phyloP scores from a whole-genome alignment of 2,797 vertebrate species.

The Euphonia xanthogaster region DNA sequence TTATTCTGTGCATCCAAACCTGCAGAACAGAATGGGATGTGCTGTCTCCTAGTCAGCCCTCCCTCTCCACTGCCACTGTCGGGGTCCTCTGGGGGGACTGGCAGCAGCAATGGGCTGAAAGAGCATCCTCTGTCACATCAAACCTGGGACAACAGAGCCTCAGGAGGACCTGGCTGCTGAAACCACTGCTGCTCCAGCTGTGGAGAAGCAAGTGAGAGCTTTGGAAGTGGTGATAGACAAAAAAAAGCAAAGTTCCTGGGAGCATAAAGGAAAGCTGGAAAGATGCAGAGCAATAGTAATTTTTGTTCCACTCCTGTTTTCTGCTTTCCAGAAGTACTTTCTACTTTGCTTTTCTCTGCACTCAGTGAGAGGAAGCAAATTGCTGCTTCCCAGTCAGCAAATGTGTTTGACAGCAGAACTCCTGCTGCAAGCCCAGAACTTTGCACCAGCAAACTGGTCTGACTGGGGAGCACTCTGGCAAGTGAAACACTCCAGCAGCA shows the following conservation, averaged over 20 bases:
- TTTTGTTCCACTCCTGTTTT: not conserved
- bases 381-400: not conserved
- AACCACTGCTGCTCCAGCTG: not conserved
- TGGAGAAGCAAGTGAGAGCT: rapidly evolving
- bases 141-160: not conserved
- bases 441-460: not conserved
- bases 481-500: not conserved
- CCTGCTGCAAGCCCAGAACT: rapidly evolving
- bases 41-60: not conserved
- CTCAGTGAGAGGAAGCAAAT: not conserved
- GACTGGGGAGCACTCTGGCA: not conserved
- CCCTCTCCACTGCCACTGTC: rapidly evolving
- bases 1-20: not conserved
- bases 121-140: not conserved
- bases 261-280: not conserved
- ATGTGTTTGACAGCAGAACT: not conserved
- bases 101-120: not conserved
- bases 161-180: not conserved
- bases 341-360: not conserved
- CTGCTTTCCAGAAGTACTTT: not conserved
- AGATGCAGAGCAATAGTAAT: rapidly evolving
- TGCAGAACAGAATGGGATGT: not conserved
- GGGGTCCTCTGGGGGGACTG: not conserved
- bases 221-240: not conserved
- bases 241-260: not conserved